These are phyloP conservation scores for Vanessa atalanta DNA, from an alignment of 1,140 invertebrate genomes.

Conservation along the genomic window DNA sequence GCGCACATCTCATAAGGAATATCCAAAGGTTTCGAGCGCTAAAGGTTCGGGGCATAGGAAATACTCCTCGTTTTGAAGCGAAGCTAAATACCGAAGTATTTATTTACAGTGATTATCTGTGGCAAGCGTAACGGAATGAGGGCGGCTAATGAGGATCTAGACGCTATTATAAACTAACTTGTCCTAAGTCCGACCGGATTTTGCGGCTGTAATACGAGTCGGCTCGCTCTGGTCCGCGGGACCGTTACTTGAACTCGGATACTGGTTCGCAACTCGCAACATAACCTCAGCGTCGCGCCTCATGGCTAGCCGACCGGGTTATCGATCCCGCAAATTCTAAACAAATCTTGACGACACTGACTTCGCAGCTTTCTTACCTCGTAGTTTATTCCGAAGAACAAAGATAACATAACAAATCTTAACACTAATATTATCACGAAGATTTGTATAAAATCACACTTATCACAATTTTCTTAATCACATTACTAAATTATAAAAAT, in stretches of 20 bases:
- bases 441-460: constrained; percentile 79
- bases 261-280: constrained; percentile 73
- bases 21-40: constrained; percentile 75
- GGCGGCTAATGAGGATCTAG: constrained; percentile 74
- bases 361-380: constrained; percentile 49
- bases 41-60: constrained; percentile 69
- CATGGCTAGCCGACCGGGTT: constrained; percentile 78
- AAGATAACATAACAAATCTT: constrained; percentile 79
- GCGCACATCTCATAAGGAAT: constrained; percentile 78
- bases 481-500: constrained; percentile 71
- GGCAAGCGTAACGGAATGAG: constrained; percentile 75
- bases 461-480: constrained; percentile 80
- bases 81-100: constrained; percentile 71
- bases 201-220: constrained; percentile 69
- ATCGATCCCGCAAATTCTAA: constrained; percentile 77
- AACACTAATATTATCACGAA: constrained; percentile 78
- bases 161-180: constrained; percentile 73
- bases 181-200: constrained; percentile 72
- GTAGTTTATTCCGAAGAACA: constrained; percentile 52
- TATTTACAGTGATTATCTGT: constrained; percentile 73
- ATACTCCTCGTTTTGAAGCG: constrained; percentile 60
- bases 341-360: constrained; percentile 62
- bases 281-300: constrained; percentile 78
- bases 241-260: constrained; percentile 78
- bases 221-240: constrained; percentile 55